These are phyloP conservation scores for Gallinago nigripennis DNA, from an alignment of 2,797 vertebrate species.

Conservation along the genomic window DNA sequence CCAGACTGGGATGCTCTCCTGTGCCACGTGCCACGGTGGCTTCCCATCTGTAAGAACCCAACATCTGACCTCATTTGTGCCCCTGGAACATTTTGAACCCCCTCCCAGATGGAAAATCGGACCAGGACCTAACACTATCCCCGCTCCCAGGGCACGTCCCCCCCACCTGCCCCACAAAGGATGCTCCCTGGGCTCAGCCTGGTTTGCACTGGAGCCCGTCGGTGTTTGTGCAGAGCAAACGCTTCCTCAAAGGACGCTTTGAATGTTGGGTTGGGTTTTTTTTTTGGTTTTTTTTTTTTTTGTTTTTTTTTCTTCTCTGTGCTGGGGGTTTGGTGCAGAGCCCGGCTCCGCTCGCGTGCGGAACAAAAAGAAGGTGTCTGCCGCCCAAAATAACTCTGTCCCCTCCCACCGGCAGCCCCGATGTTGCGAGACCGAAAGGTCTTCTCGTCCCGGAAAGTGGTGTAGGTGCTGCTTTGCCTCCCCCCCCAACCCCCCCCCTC, in stretches of 20 bases:
- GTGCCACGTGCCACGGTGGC: fast-evolving
- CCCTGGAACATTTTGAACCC: no score
- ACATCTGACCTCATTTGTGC: no score
- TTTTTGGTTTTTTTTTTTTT: not conserved
- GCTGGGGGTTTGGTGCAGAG: not conserved
- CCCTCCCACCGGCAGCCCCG: not conserved
- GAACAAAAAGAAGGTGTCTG: not conserved
- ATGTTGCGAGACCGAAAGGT: not conserved
- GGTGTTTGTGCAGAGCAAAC: not conserved
- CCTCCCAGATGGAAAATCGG: no score
- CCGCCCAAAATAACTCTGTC: not conserved
- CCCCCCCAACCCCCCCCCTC: no score
- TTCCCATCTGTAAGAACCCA: not conserved
- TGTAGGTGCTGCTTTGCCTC: not conserved
- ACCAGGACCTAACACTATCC: not conserved
- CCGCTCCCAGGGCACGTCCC: fast-evolving
- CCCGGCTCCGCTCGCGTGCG: not conserved
- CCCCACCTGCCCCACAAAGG: not conserved
- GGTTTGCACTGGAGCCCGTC: fast-evolving
- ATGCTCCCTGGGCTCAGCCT: not conserved
- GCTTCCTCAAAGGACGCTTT: not conserved
- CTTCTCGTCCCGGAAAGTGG: not conserved
- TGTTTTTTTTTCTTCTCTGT: not conserved
- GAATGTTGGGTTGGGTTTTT: not conserved
- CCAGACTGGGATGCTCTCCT: fast-evolving